Conservation (phyloP, 2,888 invertebrate genomes). For the Mythimna vitellina region DNA sequence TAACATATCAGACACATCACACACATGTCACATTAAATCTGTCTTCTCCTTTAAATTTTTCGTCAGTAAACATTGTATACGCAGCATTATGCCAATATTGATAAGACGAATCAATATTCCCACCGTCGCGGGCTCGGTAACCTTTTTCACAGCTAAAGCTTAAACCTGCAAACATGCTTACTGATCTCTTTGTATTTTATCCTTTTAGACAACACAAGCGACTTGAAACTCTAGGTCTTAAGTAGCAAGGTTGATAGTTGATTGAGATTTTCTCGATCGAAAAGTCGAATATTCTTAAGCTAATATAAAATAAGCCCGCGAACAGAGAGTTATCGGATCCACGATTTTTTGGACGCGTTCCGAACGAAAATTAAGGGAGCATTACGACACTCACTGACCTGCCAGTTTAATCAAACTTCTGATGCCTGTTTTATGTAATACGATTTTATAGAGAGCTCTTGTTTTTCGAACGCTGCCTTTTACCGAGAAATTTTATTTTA, state of each 20-base stretch:
- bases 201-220: slow-evolving; percentile 47
- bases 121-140: slow-evolving; percentile 76
- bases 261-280: slow-evolving; percentile 40
- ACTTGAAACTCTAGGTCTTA: slow-evolving; percentile 34
- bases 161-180: slow-evolving; percentile 77
- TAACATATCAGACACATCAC: slow-evolving; percentile 9
- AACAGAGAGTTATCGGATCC: slow-evolving; percentile 82
- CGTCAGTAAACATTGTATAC: slow-evolving; percentile 60
- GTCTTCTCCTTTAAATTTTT: slow-evolving; percentile 44
- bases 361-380: slow-evolving; percentile 77
- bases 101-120: slow-evolving; percentile 82
- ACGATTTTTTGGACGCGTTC: slow-evolving; percentile 80
- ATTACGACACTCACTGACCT: slow-evolving; percentile 78
- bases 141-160: slow-evolving; percentile 79
- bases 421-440: slow-evolving; percentile 55
- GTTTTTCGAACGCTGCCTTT: slow-evolving; percentile 33
- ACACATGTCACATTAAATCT: slow-evolving; percentile 36
- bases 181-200: slow-evolving; percentile 77
- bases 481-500: slow-evolving; percentile 24
- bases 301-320: slow-evolving; percentile 74
- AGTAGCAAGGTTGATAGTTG: slow-evolving; percentile 29
- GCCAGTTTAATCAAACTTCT: slow-evolving; percentile 70
- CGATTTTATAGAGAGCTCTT: slow-evolving; percentile 43
- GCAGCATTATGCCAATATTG: slow-evolving; percentile 80
- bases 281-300: slow-evolving; percentile 79